Evolutionary conservation across 2,113 vertebrate species (phyloP).

Genomic region (Desmodus rotundus): DNA sequence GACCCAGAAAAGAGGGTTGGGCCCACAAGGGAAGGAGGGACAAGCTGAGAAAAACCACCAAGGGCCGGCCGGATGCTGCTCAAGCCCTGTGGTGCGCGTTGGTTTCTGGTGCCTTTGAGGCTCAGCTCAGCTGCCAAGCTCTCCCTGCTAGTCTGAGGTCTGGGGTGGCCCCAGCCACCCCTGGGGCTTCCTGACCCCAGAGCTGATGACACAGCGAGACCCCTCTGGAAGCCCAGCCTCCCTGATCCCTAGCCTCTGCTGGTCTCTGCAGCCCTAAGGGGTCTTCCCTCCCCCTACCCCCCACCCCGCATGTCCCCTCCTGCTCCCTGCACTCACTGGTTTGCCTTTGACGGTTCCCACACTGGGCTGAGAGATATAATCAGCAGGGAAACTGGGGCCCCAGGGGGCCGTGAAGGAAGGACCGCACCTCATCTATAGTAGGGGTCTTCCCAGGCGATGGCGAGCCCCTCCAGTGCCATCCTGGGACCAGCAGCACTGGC

Average conservation of each 20-base stretch:
- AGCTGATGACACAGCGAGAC: accelerated
- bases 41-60: neutral
- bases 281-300: too few relatives aligned
- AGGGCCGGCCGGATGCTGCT: neutral
- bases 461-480: neutral
- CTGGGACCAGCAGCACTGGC: neutral
- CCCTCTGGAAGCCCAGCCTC: neutral
- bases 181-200: accelerated
- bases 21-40: neutral
- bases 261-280: neutral
- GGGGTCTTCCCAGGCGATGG: accelerated
- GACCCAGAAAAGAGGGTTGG: neutral
- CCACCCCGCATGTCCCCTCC: accelerated
- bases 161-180: accelerated
- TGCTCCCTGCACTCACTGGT: neutral
- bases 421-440: accelerated
- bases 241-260: neutral
- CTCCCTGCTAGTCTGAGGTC: accelerated
- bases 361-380: accelerated
- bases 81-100: neutral
- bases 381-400: neutral
- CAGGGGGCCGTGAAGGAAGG: accelerated
- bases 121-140: neutral
- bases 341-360: accelerated
- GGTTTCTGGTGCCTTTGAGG: neutral